Evolutionary conservation across 2,797 vertebrate genomes (phyloP).

Genomic region (Enteromius trimaculatus): DNA sequence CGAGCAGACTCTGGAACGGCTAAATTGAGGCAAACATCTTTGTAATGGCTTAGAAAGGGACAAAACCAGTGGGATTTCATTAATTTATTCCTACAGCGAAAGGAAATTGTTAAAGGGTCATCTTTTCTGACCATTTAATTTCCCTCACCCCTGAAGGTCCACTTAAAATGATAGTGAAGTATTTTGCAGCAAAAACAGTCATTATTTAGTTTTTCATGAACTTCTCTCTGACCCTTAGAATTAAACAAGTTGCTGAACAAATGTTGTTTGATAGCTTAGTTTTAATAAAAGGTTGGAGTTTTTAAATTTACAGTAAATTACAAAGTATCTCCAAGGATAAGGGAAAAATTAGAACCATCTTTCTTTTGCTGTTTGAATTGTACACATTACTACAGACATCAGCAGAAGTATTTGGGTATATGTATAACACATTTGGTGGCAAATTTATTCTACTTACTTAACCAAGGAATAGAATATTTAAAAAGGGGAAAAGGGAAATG

Average conservation of each 20-base stretch:
- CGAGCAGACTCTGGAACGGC: not conserved
- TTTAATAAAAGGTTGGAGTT: not conserved
- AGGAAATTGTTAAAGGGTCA: constrained; percentile 6
- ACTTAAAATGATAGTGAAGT: constrained; percentile 8
- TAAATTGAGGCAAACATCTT: not conserved
- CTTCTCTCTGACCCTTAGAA: constrained; percentile 9
- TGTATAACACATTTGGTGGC: not conserved
- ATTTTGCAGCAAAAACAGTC: constrained; percentile 1
- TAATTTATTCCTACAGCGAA: not conserved
- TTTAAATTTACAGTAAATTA: not conserved
- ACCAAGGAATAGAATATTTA: not conserved
- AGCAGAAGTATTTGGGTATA: not conserved
- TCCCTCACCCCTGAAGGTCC: not conserved
- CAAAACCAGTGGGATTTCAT: constrained; percentile 15
- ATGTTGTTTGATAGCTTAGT: not conserved
- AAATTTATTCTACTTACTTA: not conserved
- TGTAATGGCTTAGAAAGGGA: not conserved
- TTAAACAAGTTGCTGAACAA: constrained; percentile 9
- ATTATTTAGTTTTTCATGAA: constrained; percentile 1
- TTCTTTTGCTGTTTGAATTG: not conserved
- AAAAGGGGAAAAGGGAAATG: not conserved
- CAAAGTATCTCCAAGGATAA: not conserved
- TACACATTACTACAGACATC: not conserved
- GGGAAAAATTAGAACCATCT: not conserved
- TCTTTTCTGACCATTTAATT: constrained; percentile 7